Percentiles rank a stretch among this genome's conserved stretches.
phyloP scores from a whole-genome alignment of 2,888 invertebrate genomes.

The Agrotis clavis region DNA sequence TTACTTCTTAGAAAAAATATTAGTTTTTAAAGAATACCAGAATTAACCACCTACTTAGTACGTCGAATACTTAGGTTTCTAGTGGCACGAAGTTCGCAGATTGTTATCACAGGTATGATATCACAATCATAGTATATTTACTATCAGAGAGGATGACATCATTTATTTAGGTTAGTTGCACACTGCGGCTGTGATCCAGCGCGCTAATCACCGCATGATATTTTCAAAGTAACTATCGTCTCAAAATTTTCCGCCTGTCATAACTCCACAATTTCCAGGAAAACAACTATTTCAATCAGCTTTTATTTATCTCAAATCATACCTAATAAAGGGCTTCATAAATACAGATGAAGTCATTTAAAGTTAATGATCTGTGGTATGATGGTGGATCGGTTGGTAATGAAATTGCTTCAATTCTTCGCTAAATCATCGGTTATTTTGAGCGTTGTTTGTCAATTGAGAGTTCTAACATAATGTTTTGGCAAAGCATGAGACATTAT shows the following conservation, averaged over 20 bases:
- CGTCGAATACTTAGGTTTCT: conserved; percentile 13
- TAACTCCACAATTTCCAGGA: neutral
- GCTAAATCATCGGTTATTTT: conserved; percentile 49
- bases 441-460: conserved; percentile 56
- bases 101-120: conserved; percentile 63
- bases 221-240: conserved; percentile 35
- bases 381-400: conserved; percentile 38
- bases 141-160: conserved; percentile 66
- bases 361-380: conserved; percentile 29
- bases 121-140: conserved; percentile 62
- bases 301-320: conserved; percentile 10
- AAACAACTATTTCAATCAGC: neutral
- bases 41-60: neutral
- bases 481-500: conserved; percentile 37
- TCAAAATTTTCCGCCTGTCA: conserved; percentile 11
- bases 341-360: conserved; percentile 30
- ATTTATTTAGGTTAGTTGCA: conserved; percentile 59
- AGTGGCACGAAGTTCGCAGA: conserved; percentile 49
- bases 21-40: conserved; percentile 11
- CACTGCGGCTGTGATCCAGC: conserved; percentile 47
- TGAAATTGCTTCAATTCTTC: conserved; percentile 36
- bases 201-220: conserved; percentile 33
- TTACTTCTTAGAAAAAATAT: neutral
- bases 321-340: conserved; percentile 16
- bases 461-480: conserved; percentile 29